Evolutionary conservation across 2,113 vertebrate species (phyloP).

Genomic region (Guaruba guarouba): DNA sequence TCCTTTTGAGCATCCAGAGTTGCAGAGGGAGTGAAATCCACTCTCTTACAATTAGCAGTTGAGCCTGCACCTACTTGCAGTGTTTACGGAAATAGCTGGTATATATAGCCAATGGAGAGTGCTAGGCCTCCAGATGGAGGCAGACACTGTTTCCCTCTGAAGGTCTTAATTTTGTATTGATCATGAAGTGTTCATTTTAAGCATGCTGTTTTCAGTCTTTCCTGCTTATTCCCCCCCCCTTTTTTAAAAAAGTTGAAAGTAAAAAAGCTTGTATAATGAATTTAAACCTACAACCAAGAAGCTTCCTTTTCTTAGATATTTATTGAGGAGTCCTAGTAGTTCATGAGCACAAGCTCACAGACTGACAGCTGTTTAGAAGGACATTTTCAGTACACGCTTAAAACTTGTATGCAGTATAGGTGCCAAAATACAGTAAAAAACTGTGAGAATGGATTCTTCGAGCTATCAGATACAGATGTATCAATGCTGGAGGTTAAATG

Average conservation of each 20-base stretch:
- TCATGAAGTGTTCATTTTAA: not conserved
- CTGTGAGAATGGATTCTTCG: not conserved
- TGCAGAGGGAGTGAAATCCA: not conserved
- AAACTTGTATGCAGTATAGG: not conserved
- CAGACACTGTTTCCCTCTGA: not conserved
- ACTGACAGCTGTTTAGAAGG: not conserved
- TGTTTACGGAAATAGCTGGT: rapidly evolving
- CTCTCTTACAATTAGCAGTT: not conserved
- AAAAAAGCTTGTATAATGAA: not conserved
- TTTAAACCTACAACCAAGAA: not conserved
- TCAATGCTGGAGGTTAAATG: not conserved
- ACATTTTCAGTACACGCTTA: not conserved
- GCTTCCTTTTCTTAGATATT: not conserved
- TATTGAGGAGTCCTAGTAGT: not conserved
- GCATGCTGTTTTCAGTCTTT: not conserved
- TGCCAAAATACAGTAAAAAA: not conserved
- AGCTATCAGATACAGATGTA: not conserved
- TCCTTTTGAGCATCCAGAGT: not conserved
- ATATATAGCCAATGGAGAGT: not conserved
- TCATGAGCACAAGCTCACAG: not conserved
- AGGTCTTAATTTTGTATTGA: not conserved
- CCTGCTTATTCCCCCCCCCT: not conserved
- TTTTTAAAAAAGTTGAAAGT: not conserved
- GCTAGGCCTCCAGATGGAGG: not conserved
- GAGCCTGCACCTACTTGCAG: not conserved